Percentiles rank a stretch among this genome's conserved stretches.
Conservation (phyloP, 2,888 invertebrate species). For the Brenthis ino region DNA sequence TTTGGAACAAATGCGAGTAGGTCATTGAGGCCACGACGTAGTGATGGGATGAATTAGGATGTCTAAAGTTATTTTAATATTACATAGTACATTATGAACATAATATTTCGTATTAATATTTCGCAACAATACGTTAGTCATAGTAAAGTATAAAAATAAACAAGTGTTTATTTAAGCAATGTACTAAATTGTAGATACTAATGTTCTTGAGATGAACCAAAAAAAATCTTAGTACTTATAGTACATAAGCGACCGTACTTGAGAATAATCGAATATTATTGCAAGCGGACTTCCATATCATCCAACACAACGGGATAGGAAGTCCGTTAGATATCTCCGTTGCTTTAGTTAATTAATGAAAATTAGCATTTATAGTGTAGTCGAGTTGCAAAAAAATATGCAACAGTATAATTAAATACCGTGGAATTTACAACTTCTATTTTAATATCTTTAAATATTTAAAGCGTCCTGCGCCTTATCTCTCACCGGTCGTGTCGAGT, state of each 20-base stretch:
- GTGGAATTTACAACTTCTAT: not conserved
- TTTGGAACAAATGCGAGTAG: conserved; percentile 23
- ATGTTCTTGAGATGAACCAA: not conserved
- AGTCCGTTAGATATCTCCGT: conserved; percentile 22
- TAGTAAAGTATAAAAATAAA: too few species aligned
- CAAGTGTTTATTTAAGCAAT: not conserved
- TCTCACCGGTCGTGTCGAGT: too few species aligned
- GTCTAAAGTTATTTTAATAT: not conserved
- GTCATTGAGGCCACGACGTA: conserved; percentile 13
- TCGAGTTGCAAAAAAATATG: conserved; percentile 11
- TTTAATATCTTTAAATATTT: not conserved
- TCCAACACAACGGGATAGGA: conserved; percentile 20
- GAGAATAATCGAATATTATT: conserved; percentile 6
- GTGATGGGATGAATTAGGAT: not conserved
- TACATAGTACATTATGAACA: not conserved
- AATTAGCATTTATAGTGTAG: conserved; percentile 16
- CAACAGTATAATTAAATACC: conserved; percentile 13
- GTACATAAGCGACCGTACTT: not conserved
- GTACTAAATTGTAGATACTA: not conserved
- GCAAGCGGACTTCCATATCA: conserved; percentile 13
- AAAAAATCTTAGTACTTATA: not conserved
- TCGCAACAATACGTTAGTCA: too few species aligned
- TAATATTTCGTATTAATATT: too few species aligned
- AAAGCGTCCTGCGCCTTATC: too few species aligned
- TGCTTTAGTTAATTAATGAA: conserved; percentile 23